These are phyloP conservation scores for Spilogale gracilis DNA, from an alignment of 2,113 vertebrate species.

Conservation along the genomic window DNA sequence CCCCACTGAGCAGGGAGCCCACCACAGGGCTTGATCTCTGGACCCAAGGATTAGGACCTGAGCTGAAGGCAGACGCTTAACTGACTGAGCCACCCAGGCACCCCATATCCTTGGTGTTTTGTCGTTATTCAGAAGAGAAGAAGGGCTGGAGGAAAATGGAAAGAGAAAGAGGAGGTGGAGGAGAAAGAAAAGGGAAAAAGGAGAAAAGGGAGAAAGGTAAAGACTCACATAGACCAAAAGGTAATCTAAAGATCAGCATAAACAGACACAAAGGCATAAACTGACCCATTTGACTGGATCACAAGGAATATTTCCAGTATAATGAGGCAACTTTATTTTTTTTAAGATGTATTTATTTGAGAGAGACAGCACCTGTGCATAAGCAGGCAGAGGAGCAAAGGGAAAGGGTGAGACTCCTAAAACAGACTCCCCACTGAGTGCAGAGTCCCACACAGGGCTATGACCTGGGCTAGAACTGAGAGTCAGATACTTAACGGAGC, in stretches of 20 bases:
- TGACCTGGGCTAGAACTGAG: background rate
- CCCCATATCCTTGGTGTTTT: background rate
- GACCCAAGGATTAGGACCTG: background rate
- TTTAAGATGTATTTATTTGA: background rate
- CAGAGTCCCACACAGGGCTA: background rate
- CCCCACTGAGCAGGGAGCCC: too few species aligned
- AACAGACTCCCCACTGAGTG: background rate
- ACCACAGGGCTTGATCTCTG: background rate
- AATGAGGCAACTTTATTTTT: background rate
- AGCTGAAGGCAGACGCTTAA: background rate
- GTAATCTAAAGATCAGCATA: background rate
- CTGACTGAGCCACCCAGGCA: background rate
- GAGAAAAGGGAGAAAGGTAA: background rate
- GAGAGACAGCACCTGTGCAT: background rate
- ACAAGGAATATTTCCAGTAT: background rate
- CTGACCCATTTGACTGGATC: background rate
- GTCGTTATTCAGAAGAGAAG: background rate
- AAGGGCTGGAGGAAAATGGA: background rate
- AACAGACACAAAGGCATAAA: conserved; percentile 4
- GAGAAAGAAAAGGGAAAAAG: background rate
- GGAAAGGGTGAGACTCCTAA: background rate
- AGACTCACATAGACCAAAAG: background rate
- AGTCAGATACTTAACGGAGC: background rate
- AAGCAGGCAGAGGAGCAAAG: background rate
- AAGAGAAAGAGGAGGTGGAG: background rate